Conservation (phyloP, 1,140 invertebrate species). For the Habropoda laboriosa region DNA sequence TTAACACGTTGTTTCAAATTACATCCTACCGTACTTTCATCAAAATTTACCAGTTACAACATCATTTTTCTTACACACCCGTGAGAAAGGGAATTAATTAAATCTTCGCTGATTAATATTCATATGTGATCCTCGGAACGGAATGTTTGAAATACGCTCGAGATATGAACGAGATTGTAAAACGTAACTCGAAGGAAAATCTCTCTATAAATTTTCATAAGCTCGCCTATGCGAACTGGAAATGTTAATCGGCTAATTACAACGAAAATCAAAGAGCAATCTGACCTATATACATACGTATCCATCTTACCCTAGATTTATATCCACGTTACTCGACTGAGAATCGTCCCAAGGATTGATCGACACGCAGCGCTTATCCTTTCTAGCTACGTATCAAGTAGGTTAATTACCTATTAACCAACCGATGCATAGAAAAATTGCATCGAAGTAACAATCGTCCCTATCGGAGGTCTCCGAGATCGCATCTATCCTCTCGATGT, state of each 20-base stretch:
- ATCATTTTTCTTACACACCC: background rate
- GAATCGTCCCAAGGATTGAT: conserved; percentile 15
- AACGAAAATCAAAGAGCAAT: background rate
- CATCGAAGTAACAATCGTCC: background rate
- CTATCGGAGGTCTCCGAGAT: background rate
- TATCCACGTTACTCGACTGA: background rate
- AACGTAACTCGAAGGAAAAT: conserved; percentile 1
- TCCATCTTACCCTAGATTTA: background rate
- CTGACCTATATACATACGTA: conserved; percentile 27
- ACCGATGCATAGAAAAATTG: background rate
- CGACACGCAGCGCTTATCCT: conserved; percentile 3
- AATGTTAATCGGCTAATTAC: conserved; percentile 46
- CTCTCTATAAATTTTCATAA: conserved; percentile 2
- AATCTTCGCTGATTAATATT: background rate
- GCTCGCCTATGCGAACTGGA: background rate
- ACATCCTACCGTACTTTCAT: too few relatives aligned
- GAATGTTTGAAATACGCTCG: background rate
- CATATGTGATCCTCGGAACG: background rate
- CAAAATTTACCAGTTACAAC: background rate
- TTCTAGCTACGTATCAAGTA: background rate
- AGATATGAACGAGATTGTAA: background rate
- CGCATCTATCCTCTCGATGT: background rate
- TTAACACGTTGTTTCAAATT: background rate
- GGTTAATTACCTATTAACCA: conserved; percentile 6
- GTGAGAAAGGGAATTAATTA: background rate